phyloP scores from a whole-genome alignment of 2,113 vertebrate species.

The Psittacula cyanocephala region DNA sequence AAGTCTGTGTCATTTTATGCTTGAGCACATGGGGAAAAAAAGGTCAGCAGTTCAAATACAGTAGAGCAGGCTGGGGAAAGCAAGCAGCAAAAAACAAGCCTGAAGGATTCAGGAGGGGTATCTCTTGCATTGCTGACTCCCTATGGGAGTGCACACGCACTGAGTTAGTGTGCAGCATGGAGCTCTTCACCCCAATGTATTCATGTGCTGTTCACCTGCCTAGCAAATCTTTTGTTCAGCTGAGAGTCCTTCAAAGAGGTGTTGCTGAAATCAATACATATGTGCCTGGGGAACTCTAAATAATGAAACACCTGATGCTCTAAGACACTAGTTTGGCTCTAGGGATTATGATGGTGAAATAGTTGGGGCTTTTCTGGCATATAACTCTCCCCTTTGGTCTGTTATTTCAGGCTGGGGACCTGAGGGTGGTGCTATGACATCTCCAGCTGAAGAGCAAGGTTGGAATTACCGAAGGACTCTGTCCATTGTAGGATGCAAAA shows the following conservation, averaged over 20 bases:
- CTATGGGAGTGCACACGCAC: background rate
- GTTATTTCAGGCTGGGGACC: background rate
- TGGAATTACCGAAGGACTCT: background rate
- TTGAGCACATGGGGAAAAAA: background rate
- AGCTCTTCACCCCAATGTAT: background rate
- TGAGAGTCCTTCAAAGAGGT: background rate
- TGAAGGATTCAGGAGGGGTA: background rate
- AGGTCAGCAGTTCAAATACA: background rate
- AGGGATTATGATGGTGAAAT: background rate
- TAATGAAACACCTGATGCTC: background rate
- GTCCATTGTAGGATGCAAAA: background rate
- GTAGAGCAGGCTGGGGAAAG: background rate
- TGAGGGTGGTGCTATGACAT: background rate
- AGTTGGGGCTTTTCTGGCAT: rapidly evolving
- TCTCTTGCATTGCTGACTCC: background rate
- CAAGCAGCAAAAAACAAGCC: background rate
- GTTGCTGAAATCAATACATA: background rate
- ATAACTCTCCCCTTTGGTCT: background rate
- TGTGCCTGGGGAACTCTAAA: background rate
- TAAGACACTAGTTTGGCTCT: background rate
- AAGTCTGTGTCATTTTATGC: background rate
- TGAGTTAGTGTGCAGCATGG: rapidly evolving
- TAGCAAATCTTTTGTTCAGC: background rate
- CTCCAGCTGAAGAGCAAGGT: background rate
- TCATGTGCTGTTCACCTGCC: background rate